A percentile compares a stretch with the other conserved stretches of the same genome.
phyloP scores from a whole-genome alignment of 2,888 invertebrate genomes.

The Drosophila kuntzei region DNA sequence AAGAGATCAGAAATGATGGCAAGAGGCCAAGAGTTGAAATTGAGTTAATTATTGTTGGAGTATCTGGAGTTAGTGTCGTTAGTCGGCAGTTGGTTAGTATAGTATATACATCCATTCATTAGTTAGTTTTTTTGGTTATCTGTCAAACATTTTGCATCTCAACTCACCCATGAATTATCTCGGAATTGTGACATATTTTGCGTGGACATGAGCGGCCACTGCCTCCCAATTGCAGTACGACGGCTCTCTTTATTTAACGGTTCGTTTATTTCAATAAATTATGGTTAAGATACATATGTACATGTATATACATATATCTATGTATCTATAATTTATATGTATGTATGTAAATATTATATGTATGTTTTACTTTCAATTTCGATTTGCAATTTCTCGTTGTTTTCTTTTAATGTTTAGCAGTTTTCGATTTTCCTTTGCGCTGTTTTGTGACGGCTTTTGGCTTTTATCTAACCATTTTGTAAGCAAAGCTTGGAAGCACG shows the following conservation, averaged over 20 bases:
- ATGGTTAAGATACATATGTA: conserved; percentile 19
- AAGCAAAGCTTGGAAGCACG: conserved; percentile 60
- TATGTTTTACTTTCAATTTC: conserved; percentile 63
- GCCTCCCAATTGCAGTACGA: conserved; percentile 27
- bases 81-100: conserved; percentile 17
- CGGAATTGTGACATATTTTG: conserved; percentile 83
- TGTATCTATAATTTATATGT: conserved; percentile 4
- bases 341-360: neutral
- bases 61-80: conserved; percentile 14
- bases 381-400: conserved; percentile 50
- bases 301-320: neutral
- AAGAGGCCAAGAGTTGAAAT: conserved; percentile 17
- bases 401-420: conserved; percentile 26
- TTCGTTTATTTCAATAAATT: conserved; percentile 28
- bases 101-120: conserved; percentile 2
- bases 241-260: conserved; percentile 22
- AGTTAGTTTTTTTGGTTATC: too few relatives aligned
- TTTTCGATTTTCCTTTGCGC: conserved; percentile 51
- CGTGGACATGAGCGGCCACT: conserved; percentile 46
- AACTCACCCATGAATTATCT: conserved; percentile 85
- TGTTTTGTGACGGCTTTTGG: conserved; percentile 37
- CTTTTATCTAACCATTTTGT: conserved; percentile 73
- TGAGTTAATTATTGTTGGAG: conserved; percentile 34
- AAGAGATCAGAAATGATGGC: conserved; percentile 5
- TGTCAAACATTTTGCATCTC: conserved; percentile 26